Evolutionary conservation across 2,113 vertebrate genomes (phyloP).

Genomic region (Ptilorrhoa leucosticta): DNA sequence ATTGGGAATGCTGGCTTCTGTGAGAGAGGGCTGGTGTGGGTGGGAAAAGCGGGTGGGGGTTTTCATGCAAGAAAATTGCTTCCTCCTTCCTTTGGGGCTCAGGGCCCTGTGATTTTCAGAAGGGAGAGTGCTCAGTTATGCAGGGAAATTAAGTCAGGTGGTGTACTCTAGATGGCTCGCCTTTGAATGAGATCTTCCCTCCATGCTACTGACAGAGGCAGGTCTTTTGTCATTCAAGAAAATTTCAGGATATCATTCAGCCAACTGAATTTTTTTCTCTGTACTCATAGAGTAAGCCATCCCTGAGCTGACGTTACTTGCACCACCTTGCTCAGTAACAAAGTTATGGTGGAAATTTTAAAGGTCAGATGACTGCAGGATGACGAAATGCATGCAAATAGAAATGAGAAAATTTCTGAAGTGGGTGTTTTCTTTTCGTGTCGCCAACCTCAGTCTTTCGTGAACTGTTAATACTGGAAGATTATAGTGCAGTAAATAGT

Average conservation of each 20-base stretch:
- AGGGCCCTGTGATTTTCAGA: neutral
- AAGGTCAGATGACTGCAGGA: neutral
- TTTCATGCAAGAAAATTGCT: neutral
- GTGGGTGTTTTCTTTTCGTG: neutral
- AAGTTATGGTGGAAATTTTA: neutral
- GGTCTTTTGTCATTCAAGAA: neutral
- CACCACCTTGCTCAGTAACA: neutral
- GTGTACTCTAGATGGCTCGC: neutral
- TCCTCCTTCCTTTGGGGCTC: neutral
- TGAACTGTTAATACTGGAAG: neutral
- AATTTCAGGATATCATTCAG: neutral
- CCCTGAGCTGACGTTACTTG: neutral
- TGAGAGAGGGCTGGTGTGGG: neutral
- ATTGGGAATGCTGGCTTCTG: rapidly evolving
- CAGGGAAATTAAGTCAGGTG: neutral
- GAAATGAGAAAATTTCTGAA: neutral
- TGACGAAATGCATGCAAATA: neutral
- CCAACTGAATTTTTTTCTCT: neutral
- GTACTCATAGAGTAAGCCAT: neutral
- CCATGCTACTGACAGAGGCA: rapidly evolving
- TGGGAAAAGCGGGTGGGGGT: neutral
- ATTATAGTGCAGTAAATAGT: neutral
- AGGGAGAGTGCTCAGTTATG: neutral
- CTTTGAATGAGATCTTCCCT: neutral
- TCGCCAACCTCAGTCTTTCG: rapidly evolving